Conservation (phyloP, 2,888 invertebrate species). For the Synanthedon vespiformis region DNA sequence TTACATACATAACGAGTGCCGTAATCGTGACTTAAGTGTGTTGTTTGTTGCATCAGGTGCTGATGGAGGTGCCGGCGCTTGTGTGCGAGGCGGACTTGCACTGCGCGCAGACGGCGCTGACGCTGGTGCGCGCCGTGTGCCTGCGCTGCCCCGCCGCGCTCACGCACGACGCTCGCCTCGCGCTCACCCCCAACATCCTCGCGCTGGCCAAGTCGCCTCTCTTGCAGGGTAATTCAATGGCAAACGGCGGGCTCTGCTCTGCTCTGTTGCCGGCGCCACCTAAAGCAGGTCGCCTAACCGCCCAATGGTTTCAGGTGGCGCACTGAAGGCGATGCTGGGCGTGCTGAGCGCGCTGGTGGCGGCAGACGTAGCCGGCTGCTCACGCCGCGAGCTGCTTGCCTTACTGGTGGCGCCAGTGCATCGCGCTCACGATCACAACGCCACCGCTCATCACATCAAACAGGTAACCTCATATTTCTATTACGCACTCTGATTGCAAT, state of each 20-base stretch:
- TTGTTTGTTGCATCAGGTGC: conserved; percentile 60
- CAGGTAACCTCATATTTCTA: conserved; percentile 39
- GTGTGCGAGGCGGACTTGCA: conserved; percentile 95
- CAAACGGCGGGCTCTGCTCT: not conserved
- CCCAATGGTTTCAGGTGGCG: conserved; percentile 74
- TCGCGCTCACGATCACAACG: conserved; percentile 48
- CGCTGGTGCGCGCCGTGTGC: conserved; percentile 85
- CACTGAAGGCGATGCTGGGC: conserved; percentile 89
- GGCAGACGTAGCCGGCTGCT: conserved; percentile 82
- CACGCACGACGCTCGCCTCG: conserved; percentile 76
- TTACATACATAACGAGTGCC: no score
- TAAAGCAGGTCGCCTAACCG: no score
- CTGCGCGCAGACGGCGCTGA: conserved; percentile 92
- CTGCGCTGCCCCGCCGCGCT: conserved; percentile 82
- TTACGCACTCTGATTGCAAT: not conserved
- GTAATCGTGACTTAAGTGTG: no score
- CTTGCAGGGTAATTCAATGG: conserved; percentile 77
- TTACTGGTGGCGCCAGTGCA: conserved; percentile 81
- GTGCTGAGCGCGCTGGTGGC: conserved; percentile 93
- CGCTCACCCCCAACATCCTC: conserved; percentile 88
- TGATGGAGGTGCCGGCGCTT: conserved; percentile 90
- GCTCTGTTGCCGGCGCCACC: no score
- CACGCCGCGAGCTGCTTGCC: conserved; percentile 83
- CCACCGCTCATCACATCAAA: conserved; percentile 71
- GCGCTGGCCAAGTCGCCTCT: conserved; percentile 90